Percentiles rank a stretch among this genome's conserved stretches.
Evolutionary conservation across 2,797 vertebrate genomes (phyloP).

Genomic region (Catostomus latipinnis): DNA sequence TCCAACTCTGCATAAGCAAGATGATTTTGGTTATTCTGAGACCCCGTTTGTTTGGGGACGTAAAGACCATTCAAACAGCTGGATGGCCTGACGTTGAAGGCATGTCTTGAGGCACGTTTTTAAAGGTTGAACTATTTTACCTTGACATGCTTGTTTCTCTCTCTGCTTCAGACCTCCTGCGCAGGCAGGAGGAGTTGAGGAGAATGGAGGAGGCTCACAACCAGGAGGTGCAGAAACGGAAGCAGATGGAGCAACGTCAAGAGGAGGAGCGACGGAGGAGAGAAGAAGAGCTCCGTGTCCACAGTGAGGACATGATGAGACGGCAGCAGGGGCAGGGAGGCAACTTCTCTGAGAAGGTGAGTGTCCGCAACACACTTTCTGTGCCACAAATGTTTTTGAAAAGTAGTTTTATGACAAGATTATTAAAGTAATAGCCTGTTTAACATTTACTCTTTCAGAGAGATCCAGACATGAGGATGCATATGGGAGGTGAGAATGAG

Average conservation of each 20-base stretch:
- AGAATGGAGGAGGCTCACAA: slow-evolving; percentile 97
- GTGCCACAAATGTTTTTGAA: too few relatives aligned
- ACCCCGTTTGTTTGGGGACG: too few relatives aligned
- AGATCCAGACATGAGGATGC: slow-evolving; percentile 94
- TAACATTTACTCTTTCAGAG: slow-evolving; percentile 76
- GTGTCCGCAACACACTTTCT: neutral
- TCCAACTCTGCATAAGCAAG: too few relatives aligned
- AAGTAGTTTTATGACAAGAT: too few relatives aligned
- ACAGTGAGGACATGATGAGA: slow-evolving; percentile 93
- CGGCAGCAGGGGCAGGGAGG: slow-evolving; percentile 88
- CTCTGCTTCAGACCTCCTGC: slow-evolving; percentile 86
- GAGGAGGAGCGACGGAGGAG: slow-evolving; percentile 92
- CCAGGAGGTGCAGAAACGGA: slow-evolving; percentile 96
- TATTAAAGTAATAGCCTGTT: neutral
- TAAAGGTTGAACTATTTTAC: too few relatives aligned
- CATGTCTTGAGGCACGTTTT: too few relatives aligned
- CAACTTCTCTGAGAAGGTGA: slow-evolving; percentile 78
- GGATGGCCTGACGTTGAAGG: too few relatives aligned
- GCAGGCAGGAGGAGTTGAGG: slow-evolving; percentile 93
- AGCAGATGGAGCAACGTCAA: slow-evolving; percentile 93
- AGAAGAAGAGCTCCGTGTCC: slow-evolving; percentile 91
- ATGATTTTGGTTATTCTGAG: too few relatives aligned
- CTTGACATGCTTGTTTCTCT: neutral
- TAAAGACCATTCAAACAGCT: too few relatives aligned
- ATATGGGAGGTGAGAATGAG: slow-evolving; percentile 86